Percentiles rank a stretch among this genome's conserved stretches.
These are phyloP conservation scores for Gandaritis pyraliata DNA, from an alignment of 2,888 invertebrate genomes.

Conservation along the genomic window DNA sequence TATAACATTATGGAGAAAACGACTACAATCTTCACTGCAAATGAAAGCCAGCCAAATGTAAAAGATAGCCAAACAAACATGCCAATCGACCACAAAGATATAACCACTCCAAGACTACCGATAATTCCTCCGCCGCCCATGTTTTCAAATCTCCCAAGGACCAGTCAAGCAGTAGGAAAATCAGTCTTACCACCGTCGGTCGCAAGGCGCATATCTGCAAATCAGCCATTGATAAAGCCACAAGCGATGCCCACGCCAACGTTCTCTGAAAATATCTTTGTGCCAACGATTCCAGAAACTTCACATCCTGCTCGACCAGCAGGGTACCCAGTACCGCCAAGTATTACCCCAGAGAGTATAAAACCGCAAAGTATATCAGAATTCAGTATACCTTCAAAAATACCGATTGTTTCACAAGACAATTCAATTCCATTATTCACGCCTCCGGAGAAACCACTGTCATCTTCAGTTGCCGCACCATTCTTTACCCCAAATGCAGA, in stretches of 20 bases:
- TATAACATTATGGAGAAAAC: neutral
- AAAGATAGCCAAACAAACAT: slow-evolving; percentile 18
- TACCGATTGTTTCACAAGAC: neutral
- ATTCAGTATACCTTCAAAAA: neutral
- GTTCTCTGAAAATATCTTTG: slow-evolving; percentile 61
- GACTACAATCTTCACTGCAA: neutral
- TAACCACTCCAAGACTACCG: slow-evolving; percentile 36
- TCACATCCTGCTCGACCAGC: slow-evolving; percentile 6
- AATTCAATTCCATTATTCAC: slow-evolving; percentile 15
- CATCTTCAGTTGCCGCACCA: slow-evolving; percentile 10
- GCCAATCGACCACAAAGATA: slow-evolving; percentile 31
- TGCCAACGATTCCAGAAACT: slow-evolving; percentile 48
- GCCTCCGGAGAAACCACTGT: neutral
- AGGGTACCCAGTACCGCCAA: slow-evolving; percentile 6
- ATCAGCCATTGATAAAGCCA: slow-evolving; percentile 65
- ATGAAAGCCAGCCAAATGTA: slow-evolving; percentile 26
- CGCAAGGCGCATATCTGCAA: slow-evolving; percentile 68
- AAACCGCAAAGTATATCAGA: slow-evolving; percentile 2
- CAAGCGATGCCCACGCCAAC: slow-evolving; percentile 46
- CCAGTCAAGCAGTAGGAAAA: slow-evolving; percentile 54
- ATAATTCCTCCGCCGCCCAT: slow-evolving; percentile 76
- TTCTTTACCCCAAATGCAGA: slow-evolving; percentile 4
- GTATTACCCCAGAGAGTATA: slow-evolving; percentile 14
- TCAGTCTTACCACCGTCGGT: slow-evolving; percentile 73
- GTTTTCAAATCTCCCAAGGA: slow-evolving; percentile 62